Evolutionary conservation across 2,888 invertebrate genomes (phyloP).

Genomic region (Dioctria rufipes): DNA sequence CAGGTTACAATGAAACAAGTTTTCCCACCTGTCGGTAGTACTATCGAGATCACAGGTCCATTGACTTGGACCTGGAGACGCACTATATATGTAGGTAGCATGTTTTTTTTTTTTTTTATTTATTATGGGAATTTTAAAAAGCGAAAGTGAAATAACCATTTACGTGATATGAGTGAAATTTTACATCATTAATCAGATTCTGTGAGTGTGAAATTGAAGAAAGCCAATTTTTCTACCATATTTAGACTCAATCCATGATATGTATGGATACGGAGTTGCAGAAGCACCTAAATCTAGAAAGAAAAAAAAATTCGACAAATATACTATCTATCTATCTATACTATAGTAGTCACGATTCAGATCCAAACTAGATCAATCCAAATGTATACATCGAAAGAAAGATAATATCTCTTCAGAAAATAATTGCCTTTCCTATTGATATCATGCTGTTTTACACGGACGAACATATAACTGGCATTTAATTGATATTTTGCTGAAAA

Average conservation of each 20-base stretch:
- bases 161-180: slow-evolving; percentile 31
- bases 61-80: background rate
- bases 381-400: background rate
- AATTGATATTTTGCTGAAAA: background rate
- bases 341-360: slow-evolving; percentile 20
- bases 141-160: slow-evolving; percentile 48
- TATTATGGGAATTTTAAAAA: slow-evolving; percentile 37
- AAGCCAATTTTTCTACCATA: background rate
- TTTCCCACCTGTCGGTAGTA: slow-evolving; percentile 21
- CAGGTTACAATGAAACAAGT: slow-evolving; percentile 32
- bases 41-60: slow-evolving; percentile 21
- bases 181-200: slow-evolving; percentile 13
- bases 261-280: background rate
- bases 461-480: background rate
- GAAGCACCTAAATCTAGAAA: background rate
- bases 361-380: slow-evolving; percentile 18
- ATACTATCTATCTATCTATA: slow-evolving; percentile 4
- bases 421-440: background rate
- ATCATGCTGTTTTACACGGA: background rate
- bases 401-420: background rate
- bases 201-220: background rate
- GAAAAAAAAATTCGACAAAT: slow-evolving; percentile 8
- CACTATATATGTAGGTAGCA: no score
- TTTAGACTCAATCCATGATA: background rate
- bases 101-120: background rate